phyloP scores from a whole-genome alignment of 1,140 invertebrate species.

The Musca vetustissima region DNA sequence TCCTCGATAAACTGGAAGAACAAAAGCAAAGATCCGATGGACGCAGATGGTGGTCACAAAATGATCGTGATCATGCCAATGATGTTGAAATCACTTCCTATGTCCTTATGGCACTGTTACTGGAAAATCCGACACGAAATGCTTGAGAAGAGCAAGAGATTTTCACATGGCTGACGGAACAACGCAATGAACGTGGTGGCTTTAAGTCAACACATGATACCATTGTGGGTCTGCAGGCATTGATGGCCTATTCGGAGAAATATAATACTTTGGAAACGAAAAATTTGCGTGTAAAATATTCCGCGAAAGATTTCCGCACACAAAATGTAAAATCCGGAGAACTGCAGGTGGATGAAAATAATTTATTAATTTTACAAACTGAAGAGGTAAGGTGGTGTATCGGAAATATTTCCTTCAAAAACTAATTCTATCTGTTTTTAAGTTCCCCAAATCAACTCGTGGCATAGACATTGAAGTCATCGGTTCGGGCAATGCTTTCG shows the following conservation, averaged over 20 bases:
- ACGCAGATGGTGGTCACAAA: slow-evolving; percentile 48
- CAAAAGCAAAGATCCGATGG: slow-evolving; percentile 36
- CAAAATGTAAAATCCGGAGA: too few species aligned
- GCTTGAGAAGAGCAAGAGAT: slow-evolving; percentile 58
- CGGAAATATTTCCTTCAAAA: too few species aligned
- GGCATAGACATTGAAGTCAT: slow-evolving; percentile 62
- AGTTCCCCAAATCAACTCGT: slow-evolving; percentile 38
- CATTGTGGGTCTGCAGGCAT: slow-evolving; percentile 63
- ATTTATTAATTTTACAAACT: too few species aligned
- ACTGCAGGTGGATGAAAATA: too few species aligned
- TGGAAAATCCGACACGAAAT: slow-evolving; percentile 61
- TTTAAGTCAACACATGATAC: slow-evolving; percentile 73
- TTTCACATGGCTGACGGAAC: slow-evolving; percentile 69
- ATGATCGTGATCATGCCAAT: slow-evolving; percentile 60
- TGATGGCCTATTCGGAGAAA: slow-evolving; percentile 60
- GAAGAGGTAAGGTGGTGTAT: background rate
- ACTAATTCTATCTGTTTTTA: background rate
- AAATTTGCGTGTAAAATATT: too few species aligned
- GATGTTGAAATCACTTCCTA: slow-evolving; percentile 81
- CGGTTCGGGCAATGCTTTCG: slow-evolving; percentile 72
- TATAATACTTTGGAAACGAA: too few species aligned
- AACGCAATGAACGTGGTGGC: slow-evolving; percentile 73
- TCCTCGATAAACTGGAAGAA: slow-evolving; percentile 19
- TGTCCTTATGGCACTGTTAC: slow-evolving; percentile 67
- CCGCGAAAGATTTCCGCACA: too few species aligned